Conservation (phyloP, 2,113 vertebrate species). For the Sinocyclocheilus grahami region DNA sequence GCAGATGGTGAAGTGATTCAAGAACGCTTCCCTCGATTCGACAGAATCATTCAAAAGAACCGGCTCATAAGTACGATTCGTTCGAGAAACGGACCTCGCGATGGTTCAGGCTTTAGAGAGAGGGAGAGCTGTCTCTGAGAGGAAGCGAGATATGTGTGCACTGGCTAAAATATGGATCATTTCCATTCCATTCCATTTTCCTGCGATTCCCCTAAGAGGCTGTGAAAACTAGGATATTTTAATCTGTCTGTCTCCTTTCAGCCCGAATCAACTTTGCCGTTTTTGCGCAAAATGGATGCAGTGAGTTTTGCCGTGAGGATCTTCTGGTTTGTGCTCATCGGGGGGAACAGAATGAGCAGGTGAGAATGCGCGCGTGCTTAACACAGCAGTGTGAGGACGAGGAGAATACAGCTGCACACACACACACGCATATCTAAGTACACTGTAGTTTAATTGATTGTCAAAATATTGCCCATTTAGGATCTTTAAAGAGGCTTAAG, state of each 20-base stretch:
- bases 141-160: neutral
- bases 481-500: neutral
- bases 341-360: slow-evolving; percentile 71
- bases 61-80: neutral
- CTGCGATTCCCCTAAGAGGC: neutral
- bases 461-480: too few relatives aligned
- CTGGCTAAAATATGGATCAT: slow-evolving; percentile 36
- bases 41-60: neutral
- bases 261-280: slow-evolving; percentile 42
- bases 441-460: neutral
- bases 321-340: slow-evolving; percentile 64
- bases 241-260: slow-evolving; percentile 33
- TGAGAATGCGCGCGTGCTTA: slow-evolving; percentile 59
- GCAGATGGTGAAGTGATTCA: neutral
- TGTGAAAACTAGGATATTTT: neutral
- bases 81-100: neutral
- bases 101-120: neutral
- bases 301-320: slow-evolving; percentile 66
- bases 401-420: neutral
- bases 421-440: neutral
- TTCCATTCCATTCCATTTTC: too few relatives aligned
- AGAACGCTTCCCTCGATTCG: neutral
- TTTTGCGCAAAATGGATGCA: slow-evolving; percentile 67
- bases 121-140: neutral
- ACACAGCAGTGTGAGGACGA: neutral